phyloP scores from a whole-genome alignment of 2,888 invertebrate genomes.

The Erebia palarica region DNA sequence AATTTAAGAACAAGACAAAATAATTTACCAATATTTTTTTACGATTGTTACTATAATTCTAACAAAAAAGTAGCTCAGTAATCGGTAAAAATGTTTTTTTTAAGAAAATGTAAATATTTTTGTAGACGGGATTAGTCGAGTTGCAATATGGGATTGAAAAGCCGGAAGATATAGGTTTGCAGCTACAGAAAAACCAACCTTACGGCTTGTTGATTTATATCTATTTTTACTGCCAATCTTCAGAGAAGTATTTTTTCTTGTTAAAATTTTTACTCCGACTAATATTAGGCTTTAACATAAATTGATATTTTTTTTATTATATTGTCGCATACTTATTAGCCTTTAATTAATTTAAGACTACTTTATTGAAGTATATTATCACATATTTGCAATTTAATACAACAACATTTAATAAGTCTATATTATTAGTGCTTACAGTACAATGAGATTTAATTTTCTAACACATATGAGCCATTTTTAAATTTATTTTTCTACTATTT shows the following conservation, averaged over 20 bases:
- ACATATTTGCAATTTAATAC: too few relatives aligned
- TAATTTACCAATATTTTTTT: background rate
- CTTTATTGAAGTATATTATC: too few relatives aligned
- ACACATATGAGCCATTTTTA: too few relatives aligned
- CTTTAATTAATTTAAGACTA: too few relatives aligned
- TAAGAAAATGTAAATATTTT: constrained; percentile 22
- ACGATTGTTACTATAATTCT: too few relatives aligned
- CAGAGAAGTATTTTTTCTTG: constrained; percentile 61
- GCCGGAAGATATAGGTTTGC: constrained; percentile 60
- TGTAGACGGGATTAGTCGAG: constrained; percentile 69
- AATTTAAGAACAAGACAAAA: background rate
- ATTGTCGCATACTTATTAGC: background rate
- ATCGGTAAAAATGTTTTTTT: background rate
- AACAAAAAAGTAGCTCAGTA: too few relatives aligned
- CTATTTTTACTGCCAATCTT: constrained; percentile 74
- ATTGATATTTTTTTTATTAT: background rate
- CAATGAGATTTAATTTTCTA: too few relatives aligned
- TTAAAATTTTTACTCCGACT: background rate
- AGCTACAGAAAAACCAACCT: constrained; percentile 64
- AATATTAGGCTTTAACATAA: background rate
- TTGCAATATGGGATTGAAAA: constrained; percentile 66
- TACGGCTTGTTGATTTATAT: constrained; percentile 72
- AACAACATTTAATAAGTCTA: too few relatives aligned
- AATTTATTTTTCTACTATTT: background rate
- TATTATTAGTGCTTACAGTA: too few relatives aligned